Evolutionary conservation across 2,888 invertebrate species (phyloP), one percentile per base, ranked within the genome.

Genomic region (Diarsia brunnea): DNA sequence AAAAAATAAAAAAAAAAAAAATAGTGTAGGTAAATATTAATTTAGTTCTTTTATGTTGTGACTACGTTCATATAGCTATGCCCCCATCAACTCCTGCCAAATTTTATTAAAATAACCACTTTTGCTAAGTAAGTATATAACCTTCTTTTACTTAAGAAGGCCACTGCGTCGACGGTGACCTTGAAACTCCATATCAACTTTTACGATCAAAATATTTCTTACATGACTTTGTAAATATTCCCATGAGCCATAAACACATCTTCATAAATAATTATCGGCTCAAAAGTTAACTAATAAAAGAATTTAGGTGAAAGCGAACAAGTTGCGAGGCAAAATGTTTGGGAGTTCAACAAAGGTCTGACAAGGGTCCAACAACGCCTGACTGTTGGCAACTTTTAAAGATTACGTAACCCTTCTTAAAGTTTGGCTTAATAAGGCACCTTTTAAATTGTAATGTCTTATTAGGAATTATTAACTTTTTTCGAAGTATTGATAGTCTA

Each of bases 351-450:
- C 90, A 86, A 88, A 90, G 90, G 88, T 88, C 90, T 92, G 93
- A 94, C 92, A 92, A 93, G 94, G 94, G 94, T 93, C 87, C 82
- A 90, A 87, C 88, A 89, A 87, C 87, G 87, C 79, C 85, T 85
- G 82, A 82, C 87, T 85, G 85, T 88, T 84, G 83, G 86, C 85
- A 91, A 93, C 91, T 93, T 89, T 88, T 81, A 87, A 91, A 93
- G 93, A 93, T 94, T 92, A 92, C 88, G 85, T 88, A 88, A 87
- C 89, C 86, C 83, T 86, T 86, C 86, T 86, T 80, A 67, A 82
- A 84, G 75, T 86, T 87, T 76, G 67, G 68, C 79, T 84, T 78
- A 83, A 78, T 85, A 84, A 79, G 79, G 58, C 61, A 31, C 55
- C 68, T 81, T 83, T 81, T 67, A 73, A 74, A 86, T 80, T 76